Evolutionary conservation across 35 echinoderm and acorn worm species (phyloP), one percentile per base, ranked within the genome.

Genomic region (Patiria miniata): DNA sequence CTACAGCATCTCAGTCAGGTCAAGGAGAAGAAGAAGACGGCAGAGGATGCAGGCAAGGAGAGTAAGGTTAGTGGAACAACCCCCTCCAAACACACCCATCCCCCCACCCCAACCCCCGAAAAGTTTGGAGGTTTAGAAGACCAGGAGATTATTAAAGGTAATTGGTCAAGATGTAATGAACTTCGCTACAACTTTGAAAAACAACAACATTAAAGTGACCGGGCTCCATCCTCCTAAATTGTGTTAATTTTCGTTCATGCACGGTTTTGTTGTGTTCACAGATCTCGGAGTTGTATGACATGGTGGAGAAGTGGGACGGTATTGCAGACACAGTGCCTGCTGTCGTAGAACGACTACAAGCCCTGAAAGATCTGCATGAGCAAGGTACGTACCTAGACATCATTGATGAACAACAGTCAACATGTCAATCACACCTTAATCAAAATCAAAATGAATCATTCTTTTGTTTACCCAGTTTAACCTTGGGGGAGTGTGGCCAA

Each of bases 251-350:
- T 80, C 78, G 19, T 80, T 36, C 78, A 34, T 39, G 5, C 2
- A 5, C 26, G 34, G 34, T 54, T 53, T 34, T 60, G 8, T 54
- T 53, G n/a, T 60, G 8, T 69, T 82, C 32, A 9, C 55, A 98
- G 96, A 83, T 98, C 22, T 91, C 86, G 36, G 92, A 91, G 53
- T 82, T 98, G 61, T 98, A 98, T 81, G 96, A 94, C 73, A 86
- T 98, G 78, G 92, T 98, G 19, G 86, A 89, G 68, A 98, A 94
- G 68, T 98, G 92, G 96, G 90, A 94, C 39, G 82, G 89, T 47
- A 87, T 98, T 18, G 96, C 96, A 58, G 96, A 98, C 44, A 94
- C 92, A 68, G 61, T 98, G 52, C 96, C 96, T 61, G 82, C 85
- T 37, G 78, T 98, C 77, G 92, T 92, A 17, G 96, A 94, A 0